phyloP scores from a whole-genome alignment of 2,113 vertebrate species.

The Ctenomys sociabilis region DNA sequence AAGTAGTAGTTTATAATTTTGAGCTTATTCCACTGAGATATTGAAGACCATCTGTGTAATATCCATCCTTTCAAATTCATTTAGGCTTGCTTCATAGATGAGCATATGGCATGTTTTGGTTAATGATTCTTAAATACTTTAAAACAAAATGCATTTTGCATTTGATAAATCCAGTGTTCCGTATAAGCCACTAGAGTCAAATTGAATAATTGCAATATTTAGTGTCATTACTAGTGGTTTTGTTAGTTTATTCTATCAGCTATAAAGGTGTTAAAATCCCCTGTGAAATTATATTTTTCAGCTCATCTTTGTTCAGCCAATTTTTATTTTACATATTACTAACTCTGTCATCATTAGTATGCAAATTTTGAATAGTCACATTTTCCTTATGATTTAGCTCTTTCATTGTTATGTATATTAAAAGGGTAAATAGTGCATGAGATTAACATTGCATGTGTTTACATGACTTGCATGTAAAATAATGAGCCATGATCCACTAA shows the following conservation, averaged over 20 bases:
- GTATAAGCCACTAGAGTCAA: background rate
- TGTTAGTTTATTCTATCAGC: background rate
- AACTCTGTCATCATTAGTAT: background rate
- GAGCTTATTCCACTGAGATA: background rate
- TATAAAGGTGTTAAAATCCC: background rate
- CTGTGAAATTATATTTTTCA: background rate
- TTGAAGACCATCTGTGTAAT: background rate
- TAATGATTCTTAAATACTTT: background rate
- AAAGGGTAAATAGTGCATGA: background rate
- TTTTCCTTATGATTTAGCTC: background rate
- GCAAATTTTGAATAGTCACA: background rate
- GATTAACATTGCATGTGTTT: conserved; percentile 8
- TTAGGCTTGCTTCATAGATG: conserved; percentile 19
- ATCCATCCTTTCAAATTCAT: background rate
- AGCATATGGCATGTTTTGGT: background rate
- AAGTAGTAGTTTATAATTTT: conserved; percentile 39
- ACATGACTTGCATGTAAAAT: background rate
- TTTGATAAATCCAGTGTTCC: background rate
- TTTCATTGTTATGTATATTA: too few species aligned
- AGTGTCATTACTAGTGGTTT: background rate
- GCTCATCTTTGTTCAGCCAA: background rate
- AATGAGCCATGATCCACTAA: background rate
- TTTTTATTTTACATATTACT: conserved; percentile 9
- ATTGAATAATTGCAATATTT: background rate
- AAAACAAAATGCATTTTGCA: conserved; percentile 29